Evolutionary conservation across 1,140 invertebrate species (phyloP), one percentile per base, ranked within the genome.

Genomic region (Drosophila repleta): DNA sequence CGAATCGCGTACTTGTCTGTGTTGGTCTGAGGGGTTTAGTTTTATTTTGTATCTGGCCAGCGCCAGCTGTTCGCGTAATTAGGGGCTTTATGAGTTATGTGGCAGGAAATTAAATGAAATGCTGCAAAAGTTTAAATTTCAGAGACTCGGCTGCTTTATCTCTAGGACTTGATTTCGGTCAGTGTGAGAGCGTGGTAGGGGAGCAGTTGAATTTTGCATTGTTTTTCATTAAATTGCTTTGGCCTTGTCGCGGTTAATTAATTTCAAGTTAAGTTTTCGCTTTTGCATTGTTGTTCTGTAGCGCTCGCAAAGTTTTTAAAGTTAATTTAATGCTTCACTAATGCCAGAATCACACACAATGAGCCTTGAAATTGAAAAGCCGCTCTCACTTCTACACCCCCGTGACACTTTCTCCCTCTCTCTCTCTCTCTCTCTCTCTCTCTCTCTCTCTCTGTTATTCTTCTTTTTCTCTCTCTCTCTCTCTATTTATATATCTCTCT

Each of bases 11-110:
- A 17, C 21, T 72, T 18, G 18, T 37, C 62, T 55, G n/a, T 35
- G 58, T 32, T 17, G 8, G 17, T 7, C 10, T 35, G 15, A 20
- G 46, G 13, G 13, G 11, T 49, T 35, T 51, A 29, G n/a, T 55
- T 64, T 69, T 45, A 55, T 62, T 69, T 81, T 72, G 79, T 66
- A 71, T 79, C 79, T 66, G 75, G 53, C 1, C 64, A 13, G 79
- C 83, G 83, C 82, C 82, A 87, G 82, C 83, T 87, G 83, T 82
- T 87, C 65, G 52, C 49, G 83, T 87, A 88, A 87, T 88, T 87
- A 87, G 79, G 56, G 61, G 67, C 74, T 87, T 85, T 87, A 87
- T 82, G 83, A 88, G 78, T 79, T 85, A 81, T 85, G 69, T 77
- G 29, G 52, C 52, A 43, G 52, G 17, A 73, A 48, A 72, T 51